Evolutionary conservation across 1,140 invertebrate genomes (phyloP).

Genomic region (Drusus annulatus): DNA sequence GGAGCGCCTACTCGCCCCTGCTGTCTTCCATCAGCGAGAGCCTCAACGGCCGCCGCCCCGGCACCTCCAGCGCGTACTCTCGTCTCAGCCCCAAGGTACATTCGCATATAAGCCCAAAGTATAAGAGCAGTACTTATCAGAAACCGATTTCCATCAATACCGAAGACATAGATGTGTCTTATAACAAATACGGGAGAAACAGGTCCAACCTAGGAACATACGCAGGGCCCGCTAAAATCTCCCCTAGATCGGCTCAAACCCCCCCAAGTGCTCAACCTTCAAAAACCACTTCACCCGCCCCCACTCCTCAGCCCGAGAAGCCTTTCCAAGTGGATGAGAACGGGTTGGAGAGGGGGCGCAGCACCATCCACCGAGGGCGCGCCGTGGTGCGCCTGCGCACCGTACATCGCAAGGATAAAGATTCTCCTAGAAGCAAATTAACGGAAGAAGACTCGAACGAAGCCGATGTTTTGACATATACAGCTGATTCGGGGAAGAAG

Average conservation of each 20-base stretch:
- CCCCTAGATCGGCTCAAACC: too few relatives aligned
- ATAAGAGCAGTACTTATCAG: constrained; percentile 36
- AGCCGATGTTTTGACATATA: constrained; percentile 37
- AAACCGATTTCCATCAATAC: constrained; percentile 82
- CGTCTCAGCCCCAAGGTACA: constrained; percentile 53
- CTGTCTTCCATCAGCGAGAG: constrained; percentile 82
- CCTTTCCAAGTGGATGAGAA: constrained; percentile 50
- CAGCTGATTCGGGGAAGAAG: constrained; percentile 28
- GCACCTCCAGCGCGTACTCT: constrained; percentile 45
- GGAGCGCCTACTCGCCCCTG: constrained; percentile 77
- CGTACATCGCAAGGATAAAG: constrained; percentile 71
- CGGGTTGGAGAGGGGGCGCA: constrained; percentile 62
- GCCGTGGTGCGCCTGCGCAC: constrained; percentile 81
- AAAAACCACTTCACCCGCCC: too few relatives aligned
- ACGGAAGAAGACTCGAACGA: constrained; percentile 56
- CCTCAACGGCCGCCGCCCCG: constrained; percentile 62
- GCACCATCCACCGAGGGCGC: constrained; percentile 79
- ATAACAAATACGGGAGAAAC: constrained; percentile 71
- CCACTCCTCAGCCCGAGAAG: not conserved
- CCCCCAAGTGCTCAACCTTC: too few relatives aligned
- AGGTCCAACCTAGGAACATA: constrained; percentile 35
- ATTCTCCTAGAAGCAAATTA: constrained; percentile 66
- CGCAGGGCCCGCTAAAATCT: not conserved
- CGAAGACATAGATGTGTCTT: constrained; percentile 86
- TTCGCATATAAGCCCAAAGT: constrained; percentile 54